Percentiles rank a stretch among this genome's conserved stretches.
phyloP scores from a whole-genome alignment of 2,888 invertebrate genomes.

The Hemistola chrysoprasaria region DNA sequence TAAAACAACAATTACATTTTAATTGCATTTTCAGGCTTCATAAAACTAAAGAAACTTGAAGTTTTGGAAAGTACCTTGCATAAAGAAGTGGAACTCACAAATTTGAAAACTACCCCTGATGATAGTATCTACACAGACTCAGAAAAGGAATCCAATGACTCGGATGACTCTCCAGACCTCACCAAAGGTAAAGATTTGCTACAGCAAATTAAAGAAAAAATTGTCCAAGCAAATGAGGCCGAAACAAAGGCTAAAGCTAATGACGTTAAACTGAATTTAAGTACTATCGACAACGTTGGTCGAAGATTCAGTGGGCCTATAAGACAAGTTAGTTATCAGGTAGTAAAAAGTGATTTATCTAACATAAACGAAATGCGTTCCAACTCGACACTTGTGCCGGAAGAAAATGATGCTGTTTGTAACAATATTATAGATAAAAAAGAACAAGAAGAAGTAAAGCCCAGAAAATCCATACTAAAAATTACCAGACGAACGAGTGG shows the following conservation, averaged over 20 bases:
- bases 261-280: slow-evolving; percentile 32
- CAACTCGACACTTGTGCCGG: slow-evolving; percentile 35
- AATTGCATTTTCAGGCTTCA: slow-evolving; percentile 74
- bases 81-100: slow-evolving; percentile 48
- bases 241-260: slow-evolving; percentile 18
- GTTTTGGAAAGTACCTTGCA: slow-evolving; percentile 66
- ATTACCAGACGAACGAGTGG: slow-evolving; percentile 48
- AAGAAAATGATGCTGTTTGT: slow-evolving; percentile 38
- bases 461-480: slow-evolving; percentile 70
- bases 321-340: slow-evolving; percentile 51
- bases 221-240: slow-evolving; percentile 27
- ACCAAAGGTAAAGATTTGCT: slow-evolving; percentile 50
- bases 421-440: slow-evolving; percentile 33
- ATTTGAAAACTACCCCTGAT: slow-evolving; percentile 44
- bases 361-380: slow-evolving; percentile 45
- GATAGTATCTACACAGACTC: slow-evolving; percentile 72
- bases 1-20: too few species aligned
- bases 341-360: slow-evolving; percentile 46
- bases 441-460: slow-evolving; percentile 37
- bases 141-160: slow-evolving; percentile 68
- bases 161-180: slow-evolving; percentile 55
- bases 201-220: slow-evolving; percentile 50
- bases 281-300: slow-evolving; percentile 31
- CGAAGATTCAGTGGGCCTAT: slow-evolving; percentile 58
- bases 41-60: slow-evolving; percentile 79